Evolutionary conservation across 53 echinoderm and acorn worm species (phyloP).

Genomic region (Antedon mediterranea): DNA sequence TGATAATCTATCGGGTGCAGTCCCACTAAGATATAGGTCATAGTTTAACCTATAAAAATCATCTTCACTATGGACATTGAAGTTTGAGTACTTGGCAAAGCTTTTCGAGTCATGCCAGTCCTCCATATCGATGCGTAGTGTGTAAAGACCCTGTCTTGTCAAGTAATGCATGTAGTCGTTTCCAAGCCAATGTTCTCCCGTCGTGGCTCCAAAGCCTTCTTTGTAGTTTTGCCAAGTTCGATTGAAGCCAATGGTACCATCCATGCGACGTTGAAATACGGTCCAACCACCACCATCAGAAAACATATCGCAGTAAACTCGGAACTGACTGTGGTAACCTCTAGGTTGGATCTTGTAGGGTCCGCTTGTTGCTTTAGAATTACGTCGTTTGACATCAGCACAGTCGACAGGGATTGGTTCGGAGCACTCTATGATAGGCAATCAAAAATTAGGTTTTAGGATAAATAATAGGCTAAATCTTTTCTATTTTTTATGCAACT

Average conservation of each 20-base stretch:
- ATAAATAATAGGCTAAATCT: neutral
- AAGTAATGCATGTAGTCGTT: slow-evolving; percentile 62
- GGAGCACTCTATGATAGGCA: neutral
- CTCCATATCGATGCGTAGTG: slow-evolving; percentile 52
- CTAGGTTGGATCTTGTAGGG: slow-evolving; percentile 85
- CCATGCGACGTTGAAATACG: slow-evolving; percentile 62
- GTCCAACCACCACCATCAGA: slow-evolving; percentile 74
- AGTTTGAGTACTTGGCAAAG: slow-evolving; percentile 68
- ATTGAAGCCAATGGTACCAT: slow-evolving; percentile 85
- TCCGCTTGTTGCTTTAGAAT: slow-evolving; percentile 22
- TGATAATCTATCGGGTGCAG: slow-evolving; percentile 65
- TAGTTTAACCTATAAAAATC: slow-evolving; percentile 51
- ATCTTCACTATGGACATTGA: slow-evolving; percentile 44
- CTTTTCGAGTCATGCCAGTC: slow-evolving; percentile 44
- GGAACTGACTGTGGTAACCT: slow-evolving; percentile 44
- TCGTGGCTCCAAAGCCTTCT: slow-evolving; percentile 74
- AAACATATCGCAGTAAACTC: slow-evolving; percentile 85
- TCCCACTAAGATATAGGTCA: slow-evolving; percentile 58
- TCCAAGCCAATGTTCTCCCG: slow-evolving; percentile 73
- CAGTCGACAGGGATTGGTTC: neutral
- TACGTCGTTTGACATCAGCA: neutral
- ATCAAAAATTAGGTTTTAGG: too few species aligned
- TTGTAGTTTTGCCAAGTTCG: slow-evolving; percentile 66
- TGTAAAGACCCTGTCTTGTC: slow-evolving; percentile 68
- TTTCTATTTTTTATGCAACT: too few species aligned